These are phyloP conservation scores for Mesochorus sp. DNA, from an alignment of 2,888 invertebrate genomes.

Conservation along the genomic window DNA sequence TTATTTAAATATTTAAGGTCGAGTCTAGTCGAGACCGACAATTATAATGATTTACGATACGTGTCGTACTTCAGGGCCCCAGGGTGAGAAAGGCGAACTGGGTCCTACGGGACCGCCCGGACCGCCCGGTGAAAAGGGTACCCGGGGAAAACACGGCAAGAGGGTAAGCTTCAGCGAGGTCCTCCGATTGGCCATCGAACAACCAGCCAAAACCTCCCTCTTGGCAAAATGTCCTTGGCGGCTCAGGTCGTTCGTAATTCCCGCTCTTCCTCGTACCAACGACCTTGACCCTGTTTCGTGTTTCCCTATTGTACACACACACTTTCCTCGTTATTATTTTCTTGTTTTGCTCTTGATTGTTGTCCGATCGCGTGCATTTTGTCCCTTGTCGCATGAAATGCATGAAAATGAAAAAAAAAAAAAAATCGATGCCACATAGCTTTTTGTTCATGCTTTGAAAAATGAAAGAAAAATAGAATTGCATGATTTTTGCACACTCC, in stretches of 20 bases:
- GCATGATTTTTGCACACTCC: too few species aligned
- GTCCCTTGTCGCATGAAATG: background rate
- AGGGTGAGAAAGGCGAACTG: slow-evolving; percentile 91
- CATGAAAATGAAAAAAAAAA: background rate
- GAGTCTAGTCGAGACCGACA: slow-evolving; percentile 11
- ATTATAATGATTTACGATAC: slow-evolving; percentile 47
- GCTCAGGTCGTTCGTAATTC: slow-evolving; percentile 36
- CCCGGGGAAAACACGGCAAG: slow-evolving; percentile 96
- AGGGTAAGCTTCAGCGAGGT: slow-evolving; percentile 88
- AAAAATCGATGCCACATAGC: background rate
- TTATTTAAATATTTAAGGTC: slow-evolving; percentile 26
- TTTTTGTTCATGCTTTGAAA: too few species aligned
- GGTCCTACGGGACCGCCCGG: slow-evolving; percentile 91
- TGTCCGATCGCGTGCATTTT: background rate
- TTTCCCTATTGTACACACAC: slow-evolving; percentile 14
- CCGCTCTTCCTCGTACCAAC: slow-evolving; percentile 4
- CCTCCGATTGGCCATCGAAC: slow-evolving; percentile 74
- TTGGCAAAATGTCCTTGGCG: slow-evolving; percentile 44
- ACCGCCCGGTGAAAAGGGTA: slow-evolving; percentile 93
- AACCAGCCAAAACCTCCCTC: slow-evolving; percentile 49
- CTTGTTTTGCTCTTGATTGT: slow-evolving; percentile 4
- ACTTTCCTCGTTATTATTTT: slow-evolving; percentile 28
- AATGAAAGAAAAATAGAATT: too few species aligned
- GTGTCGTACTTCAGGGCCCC: slow-evolving; percentile 78
- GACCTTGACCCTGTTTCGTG: slow-evolving; percentile 31